Evolutionary conservation across 2,797 vertebrate genomes (phyloP).

Genomic region (Characodon lateralis): DNA sequence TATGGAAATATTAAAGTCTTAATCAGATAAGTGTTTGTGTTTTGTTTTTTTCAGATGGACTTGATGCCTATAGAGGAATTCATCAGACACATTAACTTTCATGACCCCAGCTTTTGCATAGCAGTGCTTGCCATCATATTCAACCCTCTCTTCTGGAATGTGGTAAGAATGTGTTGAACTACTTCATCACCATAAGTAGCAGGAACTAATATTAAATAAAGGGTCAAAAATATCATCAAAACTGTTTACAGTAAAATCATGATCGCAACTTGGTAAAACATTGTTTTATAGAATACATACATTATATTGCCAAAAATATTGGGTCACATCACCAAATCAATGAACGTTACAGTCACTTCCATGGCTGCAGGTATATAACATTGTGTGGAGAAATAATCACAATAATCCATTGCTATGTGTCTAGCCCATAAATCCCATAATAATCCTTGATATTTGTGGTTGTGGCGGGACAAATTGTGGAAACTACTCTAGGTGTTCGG

Average conservation of each 20-base stretch:
- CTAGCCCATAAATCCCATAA: neutral
- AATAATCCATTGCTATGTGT: neutral
- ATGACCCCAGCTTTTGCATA: constrained; percentile 56
- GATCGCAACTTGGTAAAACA: neutral
- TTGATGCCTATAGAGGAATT: constrained; percentile 41
- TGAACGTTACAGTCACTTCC: no score
- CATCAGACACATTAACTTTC: constrained; percentile 38
- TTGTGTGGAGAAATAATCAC: no score
- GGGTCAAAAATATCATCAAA: no score
- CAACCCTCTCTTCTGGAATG: constrained; percentile 75
- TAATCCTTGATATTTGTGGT: neutral
- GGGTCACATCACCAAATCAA: no score
- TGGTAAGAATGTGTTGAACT: constrained; percentile 55
- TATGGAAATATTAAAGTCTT: neutral
- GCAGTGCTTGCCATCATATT: constrained; percentile 70
- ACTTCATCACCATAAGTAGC: neutral
- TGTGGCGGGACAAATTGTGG: neutral
- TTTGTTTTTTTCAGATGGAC: constrained; percentile 64
- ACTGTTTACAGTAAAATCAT: no score
- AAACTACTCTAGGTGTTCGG: neutral
- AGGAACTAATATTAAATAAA: neutral
- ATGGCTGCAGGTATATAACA: no score
- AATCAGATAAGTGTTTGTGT: neutral
- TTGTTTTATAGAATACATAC: neutral
- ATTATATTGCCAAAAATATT: no score